Evolutionary conservation across 2,888 invertebrate genomes (phyloP), one percentile per base, ranked within the genome.

Genomic region (Ichneumon xanthorius): DNA sequence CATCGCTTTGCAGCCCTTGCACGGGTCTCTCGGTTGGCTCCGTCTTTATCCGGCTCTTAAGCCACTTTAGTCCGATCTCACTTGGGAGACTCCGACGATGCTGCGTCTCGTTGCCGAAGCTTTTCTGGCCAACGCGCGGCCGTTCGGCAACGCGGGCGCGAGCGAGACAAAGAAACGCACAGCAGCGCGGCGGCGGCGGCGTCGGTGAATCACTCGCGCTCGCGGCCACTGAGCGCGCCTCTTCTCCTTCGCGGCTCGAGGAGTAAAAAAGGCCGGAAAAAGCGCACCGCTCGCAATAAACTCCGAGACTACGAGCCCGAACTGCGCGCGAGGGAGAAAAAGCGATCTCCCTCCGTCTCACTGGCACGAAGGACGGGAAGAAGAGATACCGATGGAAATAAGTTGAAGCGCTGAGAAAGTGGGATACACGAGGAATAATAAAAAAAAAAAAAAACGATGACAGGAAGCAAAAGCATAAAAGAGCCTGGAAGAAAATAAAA

Each of bases 281-380:
- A 61, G n/a, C 67, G 67, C 77, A 67, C 78, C 84, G 79, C 81
- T 86, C 83, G 87, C 87, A 80, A 87, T 87, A 88, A 88, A 86
- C 88, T 78, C 70, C 9, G 53, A 33, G 82, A 71, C 63, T 68
- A 70, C 70, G 72, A 70, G 65, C n/a, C n/a, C 67, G 33, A 58
- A 58, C 26, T 3, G 50, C 37, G 61, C 16, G 70, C 45, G 30
- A 61, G 82, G 75, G 72, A 81, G 80, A 77, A 22, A 30, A 55
- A 48, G 40, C 37, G 73, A 45, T 16, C 45, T 45, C 4, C 14
- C 0, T 16, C 11, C 16, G 0, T 1, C 45, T 16, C 16, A 4
- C 30, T 50, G 37, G 71, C n/a, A 61, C 45, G 53, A 53, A n/a
- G 45, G 50, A 33, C 37, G n/a, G 2, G 30, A 45, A 76, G 45